phyloP scores from a whole-genome alignment of 2,797 vertebrate species.

The Mormyrus proboscirostris region DNA sequence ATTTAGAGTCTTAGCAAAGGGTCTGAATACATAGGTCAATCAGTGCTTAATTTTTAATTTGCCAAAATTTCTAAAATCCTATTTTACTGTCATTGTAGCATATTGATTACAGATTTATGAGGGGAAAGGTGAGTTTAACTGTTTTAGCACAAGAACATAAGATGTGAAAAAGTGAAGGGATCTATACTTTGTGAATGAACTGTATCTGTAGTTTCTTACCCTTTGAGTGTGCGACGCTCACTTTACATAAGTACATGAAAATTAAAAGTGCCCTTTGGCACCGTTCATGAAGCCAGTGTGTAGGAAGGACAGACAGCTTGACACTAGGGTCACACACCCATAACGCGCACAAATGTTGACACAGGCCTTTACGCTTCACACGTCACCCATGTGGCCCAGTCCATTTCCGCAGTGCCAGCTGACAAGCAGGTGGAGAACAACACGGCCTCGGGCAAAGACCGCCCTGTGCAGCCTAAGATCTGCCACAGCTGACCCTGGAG shows the following conservation, averaged over 20 bases:
- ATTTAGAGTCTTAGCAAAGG: background rate
- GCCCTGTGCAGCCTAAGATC: background rate
- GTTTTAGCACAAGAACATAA: background rate
- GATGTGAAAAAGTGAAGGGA: background rate
- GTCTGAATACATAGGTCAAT: background rate
- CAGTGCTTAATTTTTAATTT: background rate
- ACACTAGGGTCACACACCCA: background rate
- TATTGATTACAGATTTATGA: background rate
- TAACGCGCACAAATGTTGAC: background rate
- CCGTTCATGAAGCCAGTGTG: background rate
- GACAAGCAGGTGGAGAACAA: background rate
- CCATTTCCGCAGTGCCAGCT: background rate
- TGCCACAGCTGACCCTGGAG: background rate
- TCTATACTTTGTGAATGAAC: background rate
- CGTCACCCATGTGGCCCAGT: background rate
- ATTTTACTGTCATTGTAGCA: background rate
- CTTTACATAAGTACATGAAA: background rate
- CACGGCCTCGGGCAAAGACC: background rate
- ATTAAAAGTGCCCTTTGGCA: background rate
- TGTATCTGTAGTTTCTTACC: background rate
- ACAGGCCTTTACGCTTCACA: background rate
- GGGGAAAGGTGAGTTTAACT: background rate
- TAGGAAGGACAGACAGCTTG: background rate
- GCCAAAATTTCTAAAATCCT: background rate
- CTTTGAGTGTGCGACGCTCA: background rate